Base-by-base conservation (phyloP, 2,888 invertebrate species). In the Diarsia dahlii region DNA sequence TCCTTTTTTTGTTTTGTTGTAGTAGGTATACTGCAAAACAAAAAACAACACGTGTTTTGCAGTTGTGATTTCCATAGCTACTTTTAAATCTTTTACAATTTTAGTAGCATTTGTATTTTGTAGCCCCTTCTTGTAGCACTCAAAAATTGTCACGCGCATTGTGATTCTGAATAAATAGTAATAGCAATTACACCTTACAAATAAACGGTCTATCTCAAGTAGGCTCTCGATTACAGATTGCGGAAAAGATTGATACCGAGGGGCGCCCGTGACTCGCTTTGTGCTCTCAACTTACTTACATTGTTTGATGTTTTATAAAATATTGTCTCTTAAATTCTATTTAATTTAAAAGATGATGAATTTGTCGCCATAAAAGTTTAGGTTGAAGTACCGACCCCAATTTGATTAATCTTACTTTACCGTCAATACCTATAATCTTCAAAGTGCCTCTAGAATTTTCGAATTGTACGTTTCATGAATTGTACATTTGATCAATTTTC, bases 401-500 rank as follows among this genome's bases (percentile, higher is more conserved):
- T 56, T 45, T n/a, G 28, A 6, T 15, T 8, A 23, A 39, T 45
- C 28, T 45, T 50, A 45, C 15, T 45, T 62, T 13, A 28, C 18
- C 46, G 12, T 23, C 45, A 48, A 15, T 66, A 8, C 39, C 39
- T 39, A 48, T 12, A 45, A 54, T 66, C 50, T 66, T 64, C 28
- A 58, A 48, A 20, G 10, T 45, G 48, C 20, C 23, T n/a, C 56
- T 45, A 63, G 20, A 46, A n/a, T 48, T 62, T 64, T n/a, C 15
- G 68, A 82, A 68, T 58, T 18, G 67, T 76, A n/a, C 13, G 28
- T 74, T 72, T 71, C 48, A 62, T 62, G 52, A 66, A 81, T 66
- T 63, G 0, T n/a, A 20, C n/a, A 46, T 63, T 84, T 70, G 48
- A 50, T 65, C 52, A 69, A 58, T 69, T 71, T 73, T 65, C 60